A percentile compares a stretch with the other conserved stretches of the same genome.
These are phyloP conservation scores for Phainopepla nitens DNA, from an alignment of 2,113 vertebrate genomes.

Conservation along the genomic window DNA sequence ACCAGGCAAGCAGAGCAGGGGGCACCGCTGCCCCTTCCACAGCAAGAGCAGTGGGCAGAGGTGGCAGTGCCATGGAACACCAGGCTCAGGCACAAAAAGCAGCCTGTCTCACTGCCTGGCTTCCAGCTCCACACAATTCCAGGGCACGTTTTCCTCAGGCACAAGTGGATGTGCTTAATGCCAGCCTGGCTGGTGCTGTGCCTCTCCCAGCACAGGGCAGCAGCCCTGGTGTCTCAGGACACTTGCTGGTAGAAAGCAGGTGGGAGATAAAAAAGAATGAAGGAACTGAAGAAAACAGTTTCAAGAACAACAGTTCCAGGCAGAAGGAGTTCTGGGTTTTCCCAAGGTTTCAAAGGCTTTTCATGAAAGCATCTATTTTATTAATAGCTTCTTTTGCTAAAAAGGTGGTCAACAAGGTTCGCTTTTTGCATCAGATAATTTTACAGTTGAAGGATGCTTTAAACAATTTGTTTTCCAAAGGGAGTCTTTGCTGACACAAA, in stretches of 20 bases:
- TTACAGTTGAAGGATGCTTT: not conserved
- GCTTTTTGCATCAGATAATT: not conserved
- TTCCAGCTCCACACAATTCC: not conserved
- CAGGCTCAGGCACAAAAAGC: not conserved
- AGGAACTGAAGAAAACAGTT: not conserved
- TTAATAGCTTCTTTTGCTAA: not conserved
- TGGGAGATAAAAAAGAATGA: not conserved
- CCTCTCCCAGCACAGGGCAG: not conserved
- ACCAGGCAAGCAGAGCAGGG: not conserved
- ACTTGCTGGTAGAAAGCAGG: not conserved
- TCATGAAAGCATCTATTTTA: not conserved
- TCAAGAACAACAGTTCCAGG: not conserved
- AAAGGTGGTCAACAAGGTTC: not conserved
- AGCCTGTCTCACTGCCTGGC: not conserved
- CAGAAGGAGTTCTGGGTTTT: not conserved
- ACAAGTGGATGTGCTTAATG: not conserved
- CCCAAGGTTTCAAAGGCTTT: not conserved
- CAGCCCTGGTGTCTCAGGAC: not conserved
- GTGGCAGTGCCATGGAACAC: rapidly evolving
- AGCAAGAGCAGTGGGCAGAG: not conserved
- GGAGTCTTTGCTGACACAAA: not conserved
- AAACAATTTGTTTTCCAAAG: not conserved
- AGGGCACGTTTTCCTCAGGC: not conserved
- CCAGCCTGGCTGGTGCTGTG: not conserved
- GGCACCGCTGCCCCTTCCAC: not conserved